Percentiles rank a stretch among this genome's conserved stretches.
phyloP scores from a whole-genome alignment of 2,113 vertebrate genomes.

The Brachypteracias leptosomus region DNA sequence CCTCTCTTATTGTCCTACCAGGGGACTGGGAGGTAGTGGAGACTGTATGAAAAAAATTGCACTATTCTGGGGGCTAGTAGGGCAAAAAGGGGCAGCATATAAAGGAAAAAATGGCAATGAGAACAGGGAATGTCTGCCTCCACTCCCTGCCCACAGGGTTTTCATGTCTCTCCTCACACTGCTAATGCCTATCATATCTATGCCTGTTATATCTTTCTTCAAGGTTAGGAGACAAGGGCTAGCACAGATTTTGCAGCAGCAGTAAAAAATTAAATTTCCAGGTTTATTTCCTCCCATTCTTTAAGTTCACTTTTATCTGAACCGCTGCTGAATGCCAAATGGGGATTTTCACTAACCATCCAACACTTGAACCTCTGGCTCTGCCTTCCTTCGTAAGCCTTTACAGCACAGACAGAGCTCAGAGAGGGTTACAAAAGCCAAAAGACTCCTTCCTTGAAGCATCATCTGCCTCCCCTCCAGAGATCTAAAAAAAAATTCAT shows the following conservation, averaged over 20 bases:
- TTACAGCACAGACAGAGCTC: not conserved
- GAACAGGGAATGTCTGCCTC: not conserved
- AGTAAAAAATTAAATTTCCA: not conserved
- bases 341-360: not conserved
- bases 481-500: not conserved
- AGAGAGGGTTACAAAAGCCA: not conserved
- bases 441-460: not conserved
- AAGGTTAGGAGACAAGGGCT: not conserved
- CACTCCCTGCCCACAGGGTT: not conserved
- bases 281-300: not conserved
- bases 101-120: not conserved
- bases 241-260: not conserved
- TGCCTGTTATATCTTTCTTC: not conserved
- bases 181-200: not conserved
- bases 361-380: not conserved
- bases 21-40: not conserved
- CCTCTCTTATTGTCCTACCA: not conserved
- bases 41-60: not conserved
- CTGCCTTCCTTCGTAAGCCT: not conserved
- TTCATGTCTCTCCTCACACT: not conserved
- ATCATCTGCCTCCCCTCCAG: accelerated
- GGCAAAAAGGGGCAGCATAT: not conserved
- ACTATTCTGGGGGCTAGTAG: not conserved
- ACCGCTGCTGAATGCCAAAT: not conserved
- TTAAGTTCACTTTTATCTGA: not conserved